These are phyloP conservation scores for Tetramorium simillimum DNA, from an alignment of 1,140 invertebrate genomes.

Conservation along the genomic window DNA sequence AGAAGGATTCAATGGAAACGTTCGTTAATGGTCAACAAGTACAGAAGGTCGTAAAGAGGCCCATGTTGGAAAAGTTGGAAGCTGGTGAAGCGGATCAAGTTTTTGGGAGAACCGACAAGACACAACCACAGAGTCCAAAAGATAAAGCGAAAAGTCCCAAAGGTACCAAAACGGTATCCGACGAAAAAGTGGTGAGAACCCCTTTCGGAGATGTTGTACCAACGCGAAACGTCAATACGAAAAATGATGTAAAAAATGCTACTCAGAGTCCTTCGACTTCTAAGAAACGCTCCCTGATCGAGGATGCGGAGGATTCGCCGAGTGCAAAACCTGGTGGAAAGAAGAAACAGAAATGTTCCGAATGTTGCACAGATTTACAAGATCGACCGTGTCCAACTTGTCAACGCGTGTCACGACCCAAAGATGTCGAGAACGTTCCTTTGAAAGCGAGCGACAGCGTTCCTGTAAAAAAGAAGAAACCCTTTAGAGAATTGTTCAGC, in stretches of 20 bases:
- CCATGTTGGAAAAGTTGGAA: conserved; percentile 78
- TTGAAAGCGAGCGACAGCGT: conserved; percentile 14
- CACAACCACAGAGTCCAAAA: not conserved
- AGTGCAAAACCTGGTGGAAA: conserved; percentile 1
- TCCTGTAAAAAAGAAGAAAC: conserved; percentile 64
- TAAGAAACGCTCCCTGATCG: conserved; percentile 65
- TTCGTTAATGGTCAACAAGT: conserved; percentile 78
- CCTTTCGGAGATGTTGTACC: conserved; percentile 76
- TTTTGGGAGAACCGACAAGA: conserved; percentile 63
- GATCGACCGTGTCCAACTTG: conserved; percentile 77
- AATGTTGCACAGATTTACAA: conserved; percentile 64
- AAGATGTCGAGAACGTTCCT: conserved; percentile 21
- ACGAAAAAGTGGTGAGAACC: conserved; percentile 56
- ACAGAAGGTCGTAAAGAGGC: conserved; percentile 69
- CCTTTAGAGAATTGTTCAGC: conserved; percentile 80
- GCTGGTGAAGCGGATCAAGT: conserved; percentile 75
- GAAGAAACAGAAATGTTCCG: conserved; percentile 69
- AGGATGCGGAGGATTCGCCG: conserved; percentile 1
- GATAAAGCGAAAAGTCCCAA: not conserved
- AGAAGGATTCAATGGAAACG: conserved; percentile 69
- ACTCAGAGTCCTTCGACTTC: conserved; percentile 3
- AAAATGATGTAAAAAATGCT: conserved; percentile 32
- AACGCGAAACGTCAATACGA: conserved; percentile 2
- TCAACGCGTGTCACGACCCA: conserved; percentile 56
- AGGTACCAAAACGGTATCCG: conserved; percentile 1